Base-by-base conservation (phyloP, 2,888 invertebrate species). In the Rhamphomyia laevipes region DNA sequence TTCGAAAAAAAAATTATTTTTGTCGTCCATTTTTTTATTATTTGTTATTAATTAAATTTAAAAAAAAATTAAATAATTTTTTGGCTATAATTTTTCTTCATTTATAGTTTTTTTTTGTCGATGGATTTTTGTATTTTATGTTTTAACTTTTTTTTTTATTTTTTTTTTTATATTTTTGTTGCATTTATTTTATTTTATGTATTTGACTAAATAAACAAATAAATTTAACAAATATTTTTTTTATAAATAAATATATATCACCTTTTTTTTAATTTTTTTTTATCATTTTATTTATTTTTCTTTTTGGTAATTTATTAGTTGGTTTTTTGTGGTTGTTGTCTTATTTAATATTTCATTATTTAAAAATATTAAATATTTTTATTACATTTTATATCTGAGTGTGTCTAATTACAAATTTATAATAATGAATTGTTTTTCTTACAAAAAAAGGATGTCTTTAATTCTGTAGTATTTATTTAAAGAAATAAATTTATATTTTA, bases 291-390 rank as follows among this genome's bases (percentile, higher is more conserved):
- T 41, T 21, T 21, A 11, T 18, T 35, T n/a, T 35, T 35, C 2
- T 35, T 35, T n/a, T 35, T 35, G n/a, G 11, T 33, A 33, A 33
- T 13, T 13, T 33, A 5, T 33, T 4, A 5, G 13, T 33, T 11
- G 4, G 3, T 9, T 33, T 6, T 13, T 33, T 33, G 3, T 33
- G 4, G 3, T 21, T 21, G 21, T 21, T 21, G 21, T n/a, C n/a
- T n/a, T n/a, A 21, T 21, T 27, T 33, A 50, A 48, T 50, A 54
- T 51, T 53, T 43, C 48, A 45, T 51, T 53, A 43, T 48, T 54
- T 53, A 54, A 53, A 54, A 53, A 54, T 54, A 54, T 54, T 53
- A 54, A 54, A 54, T 53, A 54, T 54, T 6, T 27, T 27, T 27
- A 57, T 53, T 54, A 50, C 54, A 37, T 55, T 55, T 52, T 51